Evolutionary conservation across 1,140 invertebrate genomes (phyloP).

Genomic region (Ditylenchus dipsaci): DNA sequence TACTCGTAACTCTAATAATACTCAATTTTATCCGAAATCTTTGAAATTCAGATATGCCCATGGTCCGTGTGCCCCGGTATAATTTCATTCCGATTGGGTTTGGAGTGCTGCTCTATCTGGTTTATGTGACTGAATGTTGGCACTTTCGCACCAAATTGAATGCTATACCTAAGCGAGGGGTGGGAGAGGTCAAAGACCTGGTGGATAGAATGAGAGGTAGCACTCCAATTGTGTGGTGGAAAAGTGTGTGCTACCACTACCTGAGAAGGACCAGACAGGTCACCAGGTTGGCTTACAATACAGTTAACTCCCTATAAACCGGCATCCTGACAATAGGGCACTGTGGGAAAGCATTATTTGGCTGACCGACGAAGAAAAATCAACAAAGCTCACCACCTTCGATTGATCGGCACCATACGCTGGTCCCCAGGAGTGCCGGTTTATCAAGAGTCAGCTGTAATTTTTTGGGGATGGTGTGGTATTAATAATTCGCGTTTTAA

Average conservation of each 20-base stretch:
- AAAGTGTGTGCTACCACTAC: slow-evolving; percentile 80
- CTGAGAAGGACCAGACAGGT: slow-evolving; percentile 70
- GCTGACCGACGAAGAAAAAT: no score
- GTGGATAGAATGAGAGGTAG: slow-evolving; percentile 69
- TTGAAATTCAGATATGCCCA: slow-evolving; percentile 39
- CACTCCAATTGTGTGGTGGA: slow-evolving; percentile 80
- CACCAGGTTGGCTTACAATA: slow-evolving; percentile 44
- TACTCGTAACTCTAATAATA: neutral
- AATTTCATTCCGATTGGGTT: slow-evolving; percentile 78
- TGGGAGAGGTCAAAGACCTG: slow-evolving; percentile 68
- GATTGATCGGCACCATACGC: no score
- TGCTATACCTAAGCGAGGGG: slow-evolving; percentile 63
- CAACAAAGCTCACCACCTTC: no score
- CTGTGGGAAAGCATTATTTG: no score
- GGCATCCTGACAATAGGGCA: no score
- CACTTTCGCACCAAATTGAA: slow-evolving; percentile 66
- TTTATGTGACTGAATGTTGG: slow-evolving; percentile 80
- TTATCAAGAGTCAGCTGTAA: no score
- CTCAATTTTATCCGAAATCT: slow-evolving; percentile 15
- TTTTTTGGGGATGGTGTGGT: no score
- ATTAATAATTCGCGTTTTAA: slow-evolving; percentile 31
- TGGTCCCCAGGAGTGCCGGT: no score
- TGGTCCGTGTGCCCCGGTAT: slow-evolving; percentile 75
- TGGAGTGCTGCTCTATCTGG: slow-evolving; percentile 73
- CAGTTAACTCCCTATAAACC: no score